Conservation (phyloP, 1,140 invertebrate genomes). For the Euwallacea similis region DNA sequence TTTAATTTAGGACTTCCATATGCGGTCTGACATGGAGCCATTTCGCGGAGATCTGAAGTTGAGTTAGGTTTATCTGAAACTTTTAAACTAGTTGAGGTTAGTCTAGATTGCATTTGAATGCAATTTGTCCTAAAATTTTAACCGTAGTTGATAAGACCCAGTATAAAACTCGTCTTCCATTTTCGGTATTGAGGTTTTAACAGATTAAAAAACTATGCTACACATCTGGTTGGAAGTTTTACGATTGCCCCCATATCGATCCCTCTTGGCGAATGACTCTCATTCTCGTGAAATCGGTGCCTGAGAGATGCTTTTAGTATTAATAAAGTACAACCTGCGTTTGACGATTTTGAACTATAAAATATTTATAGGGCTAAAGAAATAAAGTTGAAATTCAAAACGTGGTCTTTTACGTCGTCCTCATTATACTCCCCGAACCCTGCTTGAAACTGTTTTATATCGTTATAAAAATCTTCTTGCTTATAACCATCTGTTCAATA, state of each 20-base stretch:
- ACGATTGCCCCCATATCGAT: conserved; percentile 7
- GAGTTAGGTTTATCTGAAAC: not conserved
- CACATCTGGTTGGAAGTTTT: not conserved
- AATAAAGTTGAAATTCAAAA: not conserved
- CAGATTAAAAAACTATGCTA: no score
- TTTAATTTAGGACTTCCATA: not conserved
- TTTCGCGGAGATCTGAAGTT: conserved; percentile 2
- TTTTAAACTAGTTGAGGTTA: not conserved
- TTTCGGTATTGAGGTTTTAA: no score
- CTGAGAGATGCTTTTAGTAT: conserved; percentile 5
- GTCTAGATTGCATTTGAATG: not conserved
- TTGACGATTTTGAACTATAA: not conserved
- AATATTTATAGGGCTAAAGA: conserved; percentile 8
- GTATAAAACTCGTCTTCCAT: no score
- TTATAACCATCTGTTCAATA: no score
- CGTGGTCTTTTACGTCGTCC: no score
- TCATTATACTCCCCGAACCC: no score
- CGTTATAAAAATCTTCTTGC: no score
- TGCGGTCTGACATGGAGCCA: not conserved
- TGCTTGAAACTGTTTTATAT: no score
- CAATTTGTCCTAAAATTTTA: no score
- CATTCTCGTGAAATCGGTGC: not conserved
- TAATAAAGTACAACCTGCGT: conserved; percentile 13
- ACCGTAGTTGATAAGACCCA: no score
- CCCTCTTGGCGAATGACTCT: conserved; percentile 1